Conservation (phyloP, 2,113 vertebrate species). For the Lampris incognitus region DNA sequence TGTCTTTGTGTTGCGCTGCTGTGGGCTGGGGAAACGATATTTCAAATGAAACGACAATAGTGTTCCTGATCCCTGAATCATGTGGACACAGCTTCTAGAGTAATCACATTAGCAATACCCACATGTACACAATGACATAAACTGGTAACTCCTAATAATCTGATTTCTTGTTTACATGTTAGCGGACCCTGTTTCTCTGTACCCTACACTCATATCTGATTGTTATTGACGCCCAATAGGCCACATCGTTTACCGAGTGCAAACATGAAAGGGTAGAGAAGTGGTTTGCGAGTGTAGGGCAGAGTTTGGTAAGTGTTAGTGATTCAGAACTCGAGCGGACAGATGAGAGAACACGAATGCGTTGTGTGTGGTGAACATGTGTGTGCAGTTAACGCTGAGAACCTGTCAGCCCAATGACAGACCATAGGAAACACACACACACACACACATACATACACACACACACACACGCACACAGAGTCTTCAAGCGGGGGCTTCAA, state of each 20-base stretch:
- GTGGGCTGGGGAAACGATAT: too few relatives aligned
- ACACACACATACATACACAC: not conserved
- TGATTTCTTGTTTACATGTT: not conserved
- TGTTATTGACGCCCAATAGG: slow-evolving; percentile 17
- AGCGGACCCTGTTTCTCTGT: not conserved
- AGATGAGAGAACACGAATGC: slow-evolving; percentile 46
- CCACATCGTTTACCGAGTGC: slow-evolving; percentile 45
- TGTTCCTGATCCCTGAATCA: too few relatives aligned
- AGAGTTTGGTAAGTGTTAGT: slow-evolving; percentile 40
- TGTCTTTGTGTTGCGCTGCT: too few relatives aligned
- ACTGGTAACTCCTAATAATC: too few relatives aligned
- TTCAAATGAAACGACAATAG: too few relatives aligned
- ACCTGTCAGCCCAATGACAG: slow-evolving; percentile 56
- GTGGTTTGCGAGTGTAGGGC: slow-evolving; percentile 37
- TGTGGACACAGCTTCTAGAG: too few relatives aligned
- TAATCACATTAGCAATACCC: too few relatives aligned
- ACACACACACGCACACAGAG: slow-evolving; percentile 9
- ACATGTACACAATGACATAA: too few relatives aligned
- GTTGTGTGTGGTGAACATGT: slow-evolving; percentile 59
- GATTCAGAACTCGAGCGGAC: slow-evolving; percentile 38
- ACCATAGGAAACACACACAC: slow-evolving; percentile 38
- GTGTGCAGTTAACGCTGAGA: slow-evolving; percentile 61
- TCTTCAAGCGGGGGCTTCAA: slow-evolving; percentile 46
- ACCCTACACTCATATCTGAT: not conserved
- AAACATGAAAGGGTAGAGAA: slow-evolving; percentile 40